Evolutionary conservation across 2,797 vertebrate species (phyloP).

Genomic region (Coilia nasus): DNA sequence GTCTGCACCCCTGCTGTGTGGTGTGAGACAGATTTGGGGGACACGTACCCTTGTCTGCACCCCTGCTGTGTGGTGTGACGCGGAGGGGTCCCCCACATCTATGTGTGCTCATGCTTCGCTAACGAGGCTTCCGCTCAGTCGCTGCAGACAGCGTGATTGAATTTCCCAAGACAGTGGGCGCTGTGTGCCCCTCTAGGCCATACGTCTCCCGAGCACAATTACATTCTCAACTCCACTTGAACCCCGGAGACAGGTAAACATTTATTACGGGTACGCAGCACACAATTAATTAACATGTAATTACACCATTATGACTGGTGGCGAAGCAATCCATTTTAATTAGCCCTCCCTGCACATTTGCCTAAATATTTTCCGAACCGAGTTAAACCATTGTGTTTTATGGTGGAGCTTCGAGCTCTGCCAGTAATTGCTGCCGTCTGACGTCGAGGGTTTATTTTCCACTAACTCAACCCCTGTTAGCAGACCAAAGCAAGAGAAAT

Average conservation of each 20-base stretch:
- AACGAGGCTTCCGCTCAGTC: not conserved
- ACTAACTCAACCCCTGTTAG: slow-evolving; percentile 42
- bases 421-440: slow-evolving; percentile 31
- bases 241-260: not conserved
- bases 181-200: not conserved
- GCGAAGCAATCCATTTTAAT: slow-evolving; percentile 13
- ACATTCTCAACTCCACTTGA: slow-evolving; percentile 22
- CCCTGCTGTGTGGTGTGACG: not conserved
- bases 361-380: slow-evolving; percentile 13
- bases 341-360: slow-evolving; percentile 25
- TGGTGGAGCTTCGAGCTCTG: not conserved
- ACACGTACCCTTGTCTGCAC: not conserved
- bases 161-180: slow-evolving; percentile 23
- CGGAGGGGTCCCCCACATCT: not conserved
- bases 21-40: not conserved
- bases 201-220: slow-evolving; percentile 14
- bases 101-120: not conserved
- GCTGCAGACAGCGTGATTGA: not conserved
- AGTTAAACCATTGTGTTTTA: slow-evolving; percentile 24
- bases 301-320: not conserved
- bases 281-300: slow-evolving; percentile 24
- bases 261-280: slow-evolving; percentile 6
- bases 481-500: slow-evolving; percentile 10
- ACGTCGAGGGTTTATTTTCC: slow-evolving; percentile 33
- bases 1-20: too few relatives aligned